Evolutionary conservation across 2,113 vertebrate species (phyloP), one percentile per base, ranked within the genome.

Genomic region (Poeciliopsis occidentalis): DNA sequence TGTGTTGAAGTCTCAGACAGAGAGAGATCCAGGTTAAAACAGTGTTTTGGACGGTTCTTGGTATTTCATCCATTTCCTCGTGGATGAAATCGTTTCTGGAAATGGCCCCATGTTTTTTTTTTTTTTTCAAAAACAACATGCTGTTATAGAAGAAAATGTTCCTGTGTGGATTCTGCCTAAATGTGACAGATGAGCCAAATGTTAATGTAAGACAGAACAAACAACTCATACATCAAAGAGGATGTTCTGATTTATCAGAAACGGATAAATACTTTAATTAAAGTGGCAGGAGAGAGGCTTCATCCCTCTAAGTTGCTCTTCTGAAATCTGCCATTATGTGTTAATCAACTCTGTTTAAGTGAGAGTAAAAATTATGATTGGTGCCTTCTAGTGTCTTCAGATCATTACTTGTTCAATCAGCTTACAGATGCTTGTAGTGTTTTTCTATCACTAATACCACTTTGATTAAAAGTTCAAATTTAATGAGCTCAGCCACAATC

Each of bases 401-500:
- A 80, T 51, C 76, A 83, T 90, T 76, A 86, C 47, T 27, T 63
- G 73, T 69, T 75, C 62, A 61, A n/a, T 71, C 47, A 24, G 81
- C 73, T 68, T 62, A 51, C 37, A 27, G 29, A 72, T 41, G 37
- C 68, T 37, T 34, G 47, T 60, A 44, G 24, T 11, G 71, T 71
- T 17, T 63, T 5, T 15, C 62, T 65, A 30, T 71, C 27, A 29
- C 22, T 61, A 12, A 41, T 51, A 60, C 62, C 17, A 34, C 41
- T 54, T 68, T 11, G 7, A 47, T 30, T 30, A 68, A 24, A 54
- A 22, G 29, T 54, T 69, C 67, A 31, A 13, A 6, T 32, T 32
- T 5, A 15, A 13, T 44, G 37, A 27, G n/a, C 8, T 19, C 51
- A n/a, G n/a, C 24, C 24, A 57, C 19, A 57, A 3, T 57, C 44